Evolutionary conservation across 1,140 invertebrate species (phyloP), one percentile per base, ranked within the genome.

Genomic region (Thalassaphorura encarpata): DNA sequence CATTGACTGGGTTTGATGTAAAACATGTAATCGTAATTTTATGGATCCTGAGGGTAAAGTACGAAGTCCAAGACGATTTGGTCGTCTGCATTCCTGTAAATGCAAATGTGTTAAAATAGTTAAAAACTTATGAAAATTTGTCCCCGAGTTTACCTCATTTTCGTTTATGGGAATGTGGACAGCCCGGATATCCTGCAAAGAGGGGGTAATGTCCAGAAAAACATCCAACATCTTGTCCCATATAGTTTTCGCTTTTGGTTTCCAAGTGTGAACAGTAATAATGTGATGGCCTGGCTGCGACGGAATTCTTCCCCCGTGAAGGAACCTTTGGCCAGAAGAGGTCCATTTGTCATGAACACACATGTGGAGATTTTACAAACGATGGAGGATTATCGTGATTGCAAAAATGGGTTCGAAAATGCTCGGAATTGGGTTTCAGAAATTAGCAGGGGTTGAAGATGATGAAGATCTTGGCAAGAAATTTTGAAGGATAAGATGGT

Each of bases 131-230:
- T n/a, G n/a, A n/a, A n/a, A n/a, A n/a, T n/a, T n/a, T n/a, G n/a
- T n/a, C n/a, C n/a, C n/a, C n/a, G n/a, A n/a, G n/a, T n/a, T n/a
- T 45, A 55, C 52, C 28, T 58, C 53, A 19, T 47, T 31, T 48
- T 59, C 56, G 15, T 28, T 36, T 24, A 13, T 39, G 1, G 53
- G 50, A 18, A 58, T 50, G 24, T 62, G 61, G 13, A 50, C 53
- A 24, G 53, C 53, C 5, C 54, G 52, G 5, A 59, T 46, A 33
- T 59, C 61, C 18, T 58, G 52, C 1, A 62, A 28, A 19, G 56
- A 58, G 5, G 61, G 61, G 1, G 52, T 28, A 0, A 59, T 46
- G 33, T 62, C 40, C n/a, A 62, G 24, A 46, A 62, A 62, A 19
- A 29, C 31, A 6, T 54, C 49, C 4, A 48, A 27, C 61, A 62